A percentile compares a stretch with the other conserved stretches of the same genome.
Evolutionary conservation across 53 echinoderm and acorn worm genomes (phyloP).

Genomic region (Mesocentrotus franciscanus): DNA sequence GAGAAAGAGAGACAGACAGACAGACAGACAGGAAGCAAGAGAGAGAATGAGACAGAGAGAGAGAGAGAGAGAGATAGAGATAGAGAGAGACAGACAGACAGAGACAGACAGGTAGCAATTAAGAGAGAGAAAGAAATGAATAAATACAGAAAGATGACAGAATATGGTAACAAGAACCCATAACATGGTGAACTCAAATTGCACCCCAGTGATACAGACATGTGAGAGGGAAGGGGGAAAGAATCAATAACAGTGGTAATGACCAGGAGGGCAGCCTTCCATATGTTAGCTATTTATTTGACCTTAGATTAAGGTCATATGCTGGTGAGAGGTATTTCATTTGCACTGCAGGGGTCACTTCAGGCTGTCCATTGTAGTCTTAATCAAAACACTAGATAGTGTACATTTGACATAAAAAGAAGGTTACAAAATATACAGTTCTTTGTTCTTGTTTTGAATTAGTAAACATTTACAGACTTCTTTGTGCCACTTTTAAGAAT

Average conservation of each 20-base stretch:
- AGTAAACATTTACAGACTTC: not conserved
- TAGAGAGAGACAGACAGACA: not conserved
- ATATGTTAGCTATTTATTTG: slow-evolving; percentile 41
- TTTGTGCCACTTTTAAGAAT: not conserved
- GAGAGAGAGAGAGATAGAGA: not conserved
- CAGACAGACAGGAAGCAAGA: not conserved
- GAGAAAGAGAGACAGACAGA: not conserved
- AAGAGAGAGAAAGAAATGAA: not conserved
- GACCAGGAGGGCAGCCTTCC: not conserved
- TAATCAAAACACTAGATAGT: not conserved
- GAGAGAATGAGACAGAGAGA: not conserved
- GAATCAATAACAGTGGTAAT: not conserved
- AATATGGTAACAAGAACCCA: too few species aligned
- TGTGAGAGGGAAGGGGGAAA: not conserved
- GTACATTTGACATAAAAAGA: not conserved
- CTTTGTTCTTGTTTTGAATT: not conserved
- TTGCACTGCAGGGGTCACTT: slow-evolving; percentile 51
- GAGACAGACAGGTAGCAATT: not conserved
- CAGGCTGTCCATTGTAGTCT: not conserved
- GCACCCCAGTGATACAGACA: not conserved
- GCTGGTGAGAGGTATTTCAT: slow-evolving; percentile 59
- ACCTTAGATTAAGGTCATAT: slow-evolving; percentile 55
- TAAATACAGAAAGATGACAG: not conserved
- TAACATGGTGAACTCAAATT: too few species aligned
- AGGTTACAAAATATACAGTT: too few species aligned